Conservation (phyloP, 2,797 vertebrate genomes). For the Notoglanidium macrostoma region DNA sequence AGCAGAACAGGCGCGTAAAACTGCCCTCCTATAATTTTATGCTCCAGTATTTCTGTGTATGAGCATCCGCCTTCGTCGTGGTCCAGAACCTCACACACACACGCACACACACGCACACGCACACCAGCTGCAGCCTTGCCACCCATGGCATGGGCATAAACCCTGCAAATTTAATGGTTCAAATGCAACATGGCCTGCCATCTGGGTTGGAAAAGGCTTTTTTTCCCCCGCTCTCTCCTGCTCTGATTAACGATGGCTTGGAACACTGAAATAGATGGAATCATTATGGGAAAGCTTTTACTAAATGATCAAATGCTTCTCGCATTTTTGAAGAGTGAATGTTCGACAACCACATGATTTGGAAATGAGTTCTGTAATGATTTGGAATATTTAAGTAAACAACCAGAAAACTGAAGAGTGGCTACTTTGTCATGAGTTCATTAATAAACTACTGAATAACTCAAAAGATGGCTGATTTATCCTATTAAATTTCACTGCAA, state of each 20-base stretch:
- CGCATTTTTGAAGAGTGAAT: not conserved
- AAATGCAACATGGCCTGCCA: slow-evolving; percentile 72
- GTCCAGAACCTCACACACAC: slow-evolving; percentile 70
- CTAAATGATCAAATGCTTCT: slow-evolving; percentile 47
- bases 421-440: slow-evolving; percentile 22
- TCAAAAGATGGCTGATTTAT: slow-evolving; percentile 33
- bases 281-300: slow-evolving; percentile 49
- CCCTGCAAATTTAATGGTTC: slow-evolving; percentile 78
- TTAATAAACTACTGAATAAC: slow-evolving; percentile 5
- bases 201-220: slow-evolving; percentile 69
- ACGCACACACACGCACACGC: slow-evolving; percentile 35
- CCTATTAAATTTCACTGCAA: slow-evolving; percentile 37
- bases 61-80: slow-evolving; percentile 76
- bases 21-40: slow-evolving; percentile 59
- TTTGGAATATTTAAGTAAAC: slow-evolving; percentile 26
- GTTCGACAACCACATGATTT: slow-evolving; percentile 42
- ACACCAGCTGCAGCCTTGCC: slow-evolving; percentile 76
- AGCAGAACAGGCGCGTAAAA: slow-evolving; percentile 43
- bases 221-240: slow-evolving; percentile 39
- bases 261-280: slow-evolving; percentile 45
- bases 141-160: slow-evolving; percentile 76
- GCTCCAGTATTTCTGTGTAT: slow-evolving; percentile 65
- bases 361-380: slow-evolving; percentile 41
- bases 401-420: slow-evolving; percentile 27
- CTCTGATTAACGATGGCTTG: slow-evolving; percentile 49